Conservation (phyloP, 2,797 vertebrate genomes). For the Spheniscus humboldti region DNA sequence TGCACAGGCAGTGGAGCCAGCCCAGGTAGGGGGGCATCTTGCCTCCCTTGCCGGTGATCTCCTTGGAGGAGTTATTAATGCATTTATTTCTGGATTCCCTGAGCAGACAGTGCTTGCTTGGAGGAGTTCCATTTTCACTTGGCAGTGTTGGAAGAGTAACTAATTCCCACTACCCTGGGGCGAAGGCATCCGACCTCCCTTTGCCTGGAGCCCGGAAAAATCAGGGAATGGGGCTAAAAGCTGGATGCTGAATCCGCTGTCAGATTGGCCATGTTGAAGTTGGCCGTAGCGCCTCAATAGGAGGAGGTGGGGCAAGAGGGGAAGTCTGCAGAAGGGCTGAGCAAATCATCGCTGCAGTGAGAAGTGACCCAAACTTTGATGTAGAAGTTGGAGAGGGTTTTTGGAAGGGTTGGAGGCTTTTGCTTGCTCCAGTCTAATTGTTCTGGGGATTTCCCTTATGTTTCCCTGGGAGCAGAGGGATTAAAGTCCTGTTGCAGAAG, state of each 20-base stretch:
- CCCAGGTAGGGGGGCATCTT: not conserved
- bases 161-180: not conserved
- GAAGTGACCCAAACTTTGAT: not conserved
- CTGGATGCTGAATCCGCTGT: not conserved
- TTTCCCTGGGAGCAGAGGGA: not conserved
- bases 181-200: not conserved
- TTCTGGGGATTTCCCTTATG: not conserved
- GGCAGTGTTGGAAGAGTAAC: not conserved
- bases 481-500: not conserved
- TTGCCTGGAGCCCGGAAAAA: not conserved
- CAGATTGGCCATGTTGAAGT: not conserved
- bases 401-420: not conserved
- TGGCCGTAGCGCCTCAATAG: accelerated
- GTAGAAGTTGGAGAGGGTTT: not conserved
- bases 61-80: not conserved
- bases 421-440: not conserved
- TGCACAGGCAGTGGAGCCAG: not conserved
- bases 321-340: not conserved
- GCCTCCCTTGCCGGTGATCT: not conserved
- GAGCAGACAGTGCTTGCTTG: not conserved
- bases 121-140: conserved; percentile 6
- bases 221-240: not conserved
- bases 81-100: not conserved
- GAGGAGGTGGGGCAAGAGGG: not conserved
- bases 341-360: not conserved